Conservation (phyloP, 1,140 invertebrate genomes). For the Pentalonia nigronervosa region DNA sequence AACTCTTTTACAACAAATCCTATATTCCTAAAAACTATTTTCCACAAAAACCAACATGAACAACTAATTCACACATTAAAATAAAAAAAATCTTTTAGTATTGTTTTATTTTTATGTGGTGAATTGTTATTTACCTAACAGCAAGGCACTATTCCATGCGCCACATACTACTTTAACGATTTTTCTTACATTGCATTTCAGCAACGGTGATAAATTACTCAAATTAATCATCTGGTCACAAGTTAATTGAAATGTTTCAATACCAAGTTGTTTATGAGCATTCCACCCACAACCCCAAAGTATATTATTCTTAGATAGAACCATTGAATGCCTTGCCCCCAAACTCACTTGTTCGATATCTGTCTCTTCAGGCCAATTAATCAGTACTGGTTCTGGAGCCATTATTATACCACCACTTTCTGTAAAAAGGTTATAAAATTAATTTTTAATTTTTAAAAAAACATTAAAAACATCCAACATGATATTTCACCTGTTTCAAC, state of each 20-base stretch:
- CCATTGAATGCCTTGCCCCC: slow-evolving; percentile 52
- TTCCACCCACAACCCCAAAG: slow-evolving; percentile 81
- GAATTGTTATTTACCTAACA: slow-evolving; percentile 15
- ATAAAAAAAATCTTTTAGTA: not conserved
- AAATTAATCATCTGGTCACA: slow-evolving; percentile 53
- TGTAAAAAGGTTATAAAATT: slow-evolving; percentile 59
- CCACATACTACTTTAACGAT: slow-evolving; percentile 32
- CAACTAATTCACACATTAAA: not conserved
- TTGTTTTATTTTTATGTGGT: not conserved
- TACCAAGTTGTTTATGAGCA: slow-evolving; percentile 72
- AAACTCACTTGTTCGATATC: slow-evolving; percentile 52
- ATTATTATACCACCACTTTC: slow-evolving; percentile 63
- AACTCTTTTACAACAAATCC: not conserved
- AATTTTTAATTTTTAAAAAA: not conserved
- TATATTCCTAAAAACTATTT: not conserved
- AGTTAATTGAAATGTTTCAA: slow-evolving; percentile 48
- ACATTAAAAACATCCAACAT: not conserved
- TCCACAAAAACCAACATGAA: too few relatives aligned
- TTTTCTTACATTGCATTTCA: slow-evolving; percentile 32
- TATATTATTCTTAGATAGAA: slow-evolving; percentile 69
- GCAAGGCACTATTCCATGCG: slow-evolving; percentile 43
- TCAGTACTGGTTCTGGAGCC: slow-evolving; percentile 65
- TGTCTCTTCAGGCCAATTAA: slow-evolving; percentile 67
- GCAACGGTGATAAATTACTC: slow-evolving; percentile 42
- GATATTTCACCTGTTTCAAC: slow-evolving; percentile 32